Conservation (phyloP, 2,113 vertebrate species). For the Delphinus delphis region DNA sequence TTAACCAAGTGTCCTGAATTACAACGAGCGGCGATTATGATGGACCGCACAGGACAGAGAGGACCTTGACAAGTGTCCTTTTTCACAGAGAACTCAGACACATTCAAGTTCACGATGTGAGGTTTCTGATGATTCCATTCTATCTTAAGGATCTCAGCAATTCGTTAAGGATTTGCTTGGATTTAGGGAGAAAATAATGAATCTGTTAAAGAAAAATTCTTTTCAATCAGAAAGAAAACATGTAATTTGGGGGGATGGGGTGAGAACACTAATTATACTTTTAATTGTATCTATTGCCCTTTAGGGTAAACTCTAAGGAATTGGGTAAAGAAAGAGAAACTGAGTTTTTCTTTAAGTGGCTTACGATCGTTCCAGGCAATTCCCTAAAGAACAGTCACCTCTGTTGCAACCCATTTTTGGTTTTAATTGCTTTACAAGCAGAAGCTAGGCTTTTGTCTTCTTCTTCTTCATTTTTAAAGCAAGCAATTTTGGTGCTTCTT, state of each 20-base stretch:
- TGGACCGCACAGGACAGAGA: background rate
- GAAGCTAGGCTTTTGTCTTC: background rate
- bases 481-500: constrained; percentile 20
- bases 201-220: constrained; percentile 15
- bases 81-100: background rate
- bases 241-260: background rate
- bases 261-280: constrained; percentile 33
- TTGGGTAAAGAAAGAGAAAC: background rate
- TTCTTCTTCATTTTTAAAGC: background rate
- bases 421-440: constrained; percentile 52
- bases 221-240: constrained; percentile 33
- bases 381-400: constrained; percentile 10
- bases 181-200: constrained; percentile 26
- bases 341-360: constrained; percentile 14
- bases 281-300: background rate
- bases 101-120: background rate
- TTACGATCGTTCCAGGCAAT: constrained; percentile 2
- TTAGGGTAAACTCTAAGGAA: background rate
- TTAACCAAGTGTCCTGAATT: constrained; percentile 10
- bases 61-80: constrained; percentile 40
- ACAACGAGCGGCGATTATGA: background rate
- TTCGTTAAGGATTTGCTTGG: constrained; percentile 13
- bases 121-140: background rate
- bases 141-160: background rate
- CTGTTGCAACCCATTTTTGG: constrained; percentile 26